A percentile compares a stretch with the other conserved stretches of the same genome.
phyloP scores from a whole-genome alignment of 1,140 invertebrate genomes.

The Trichonephila inaurata region DNA sequence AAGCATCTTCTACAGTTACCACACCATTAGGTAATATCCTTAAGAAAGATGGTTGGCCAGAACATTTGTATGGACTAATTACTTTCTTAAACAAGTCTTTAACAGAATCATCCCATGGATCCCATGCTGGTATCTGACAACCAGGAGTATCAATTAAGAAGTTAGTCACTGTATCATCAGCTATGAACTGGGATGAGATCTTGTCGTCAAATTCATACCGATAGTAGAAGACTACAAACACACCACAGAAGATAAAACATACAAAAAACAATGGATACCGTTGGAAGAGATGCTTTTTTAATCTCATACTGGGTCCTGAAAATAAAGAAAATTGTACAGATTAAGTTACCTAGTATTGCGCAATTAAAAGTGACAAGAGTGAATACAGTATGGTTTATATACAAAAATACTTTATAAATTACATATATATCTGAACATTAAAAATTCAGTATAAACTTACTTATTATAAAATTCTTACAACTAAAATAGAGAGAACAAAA shows the following conservation, averaged over 20 bases:
- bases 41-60: constrained; percentile 56
- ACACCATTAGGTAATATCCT: constrained; percentile 38
- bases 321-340: constrained; percentile 35
- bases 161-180: not conserved
- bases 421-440: no score
- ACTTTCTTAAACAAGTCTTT: constrained; percentile 83
- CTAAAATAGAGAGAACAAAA: no score
- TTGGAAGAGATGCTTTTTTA: not conserved
- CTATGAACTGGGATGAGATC: not conserved
- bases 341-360: not conserved
- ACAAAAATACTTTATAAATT: no score
- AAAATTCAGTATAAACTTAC: no score
- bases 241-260: constrained; percentile 46
- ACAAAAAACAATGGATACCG: constrained; percentile 48
- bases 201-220: constrained; percentile 26
- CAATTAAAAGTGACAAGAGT: not conserved
- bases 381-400: not conserved
- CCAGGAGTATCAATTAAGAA: constrained; percentile 86
- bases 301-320: constrained; percentile 21
- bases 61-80: constrained; percentile 47
- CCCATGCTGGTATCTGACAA: constrained; percentile 89
- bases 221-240: constrained; percentile 30
- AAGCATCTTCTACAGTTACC: constrained; percentile 59
- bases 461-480: no score
- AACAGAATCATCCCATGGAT: constrained; percentile 87